Evolutionary conservation across 2,113 vertebrate species (phyloP), one percentile per base, ranked within the genome.

Genomic region (Cisticola juncidis): DNA sequence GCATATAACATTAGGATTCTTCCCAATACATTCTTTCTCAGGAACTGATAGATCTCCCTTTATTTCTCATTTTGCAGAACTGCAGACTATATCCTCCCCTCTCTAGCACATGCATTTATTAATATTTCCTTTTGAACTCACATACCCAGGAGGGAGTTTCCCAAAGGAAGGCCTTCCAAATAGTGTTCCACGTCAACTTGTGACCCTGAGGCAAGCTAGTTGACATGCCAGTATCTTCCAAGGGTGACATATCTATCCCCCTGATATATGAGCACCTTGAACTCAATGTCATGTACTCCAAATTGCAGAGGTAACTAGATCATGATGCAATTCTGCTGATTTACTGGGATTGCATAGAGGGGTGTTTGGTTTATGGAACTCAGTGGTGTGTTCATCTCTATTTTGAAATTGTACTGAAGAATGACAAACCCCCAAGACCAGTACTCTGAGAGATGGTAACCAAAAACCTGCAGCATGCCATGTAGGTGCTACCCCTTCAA

Each of bases 241-340:
- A 48, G 47, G 68, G 71, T 92, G 80, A 88, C 88, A 83, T 94
- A 94, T 88, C 92, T 94, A 58, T 88, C 88, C 44, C 90, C 42
- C 69, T 91, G 95, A 96, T 53, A 97, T 29, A 93, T 33, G 95
- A 97, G 92, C 79, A 90, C 54, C 94, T 83, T 93, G 94, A 95
- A 94, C 95, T 82, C 81, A 18, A 3, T 65, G 85, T 76, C 88
- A 97, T 86, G 92, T 65, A 80, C 66, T 53, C 81, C 78, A 72
- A 11, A 94, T 96, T 82, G 62, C 54, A 73, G 76, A 62, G 28
- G 62, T 83, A 50, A 86, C 86, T 88, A 45, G 54, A 93, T 74
- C 76, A 54, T 94, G 96, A 92, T 80, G 88, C 94, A 95, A 95
- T 83, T 35, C 91, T 90, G 68, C 80, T 84, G 66, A 88, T 92